Conservation (phyloP, 2,113 vertebrate species). For the Peromyscus polionotus region DNA sequence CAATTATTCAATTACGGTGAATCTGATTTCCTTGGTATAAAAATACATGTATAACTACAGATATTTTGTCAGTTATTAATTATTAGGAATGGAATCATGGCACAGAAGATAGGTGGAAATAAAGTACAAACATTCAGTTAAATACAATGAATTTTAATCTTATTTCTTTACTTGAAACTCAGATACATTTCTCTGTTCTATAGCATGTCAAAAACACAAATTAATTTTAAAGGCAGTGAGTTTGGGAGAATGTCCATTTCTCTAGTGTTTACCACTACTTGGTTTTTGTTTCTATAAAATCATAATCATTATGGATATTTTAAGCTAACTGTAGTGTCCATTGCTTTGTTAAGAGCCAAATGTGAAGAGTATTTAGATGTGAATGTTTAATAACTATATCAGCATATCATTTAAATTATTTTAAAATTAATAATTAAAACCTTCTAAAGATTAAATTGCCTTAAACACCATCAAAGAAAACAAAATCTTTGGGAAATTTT, state of each 20-base stretch:
- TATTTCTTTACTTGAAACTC: constrained; percentile 9
- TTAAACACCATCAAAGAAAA: constrained; percentile 7
- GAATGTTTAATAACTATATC: background rate
- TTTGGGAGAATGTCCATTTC: background rate
- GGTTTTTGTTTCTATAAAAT: background rate
- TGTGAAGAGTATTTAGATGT: background rate
- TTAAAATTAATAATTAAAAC: background rate
- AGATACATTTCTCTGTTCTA: background rate
- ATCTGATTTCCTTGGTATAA: constrained; percentile 37
- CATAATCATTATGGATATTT: background rate
- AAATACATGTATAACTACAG: background rate
- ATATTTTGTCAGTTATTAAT: background rate
- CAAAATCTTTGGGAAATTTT: background rate
- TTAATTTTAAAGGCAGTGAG: background rate
- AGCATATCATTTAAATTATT: background rate
- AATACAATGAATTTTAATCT: constrained; percentile 2
- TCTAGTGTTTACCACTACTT: background rate
- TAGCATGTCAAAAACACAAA: background rate
- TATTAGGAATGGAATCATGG: constrained; percentile 5
- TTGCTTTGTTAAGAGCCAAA: background rate
- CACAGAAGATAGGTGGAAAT: background rate
- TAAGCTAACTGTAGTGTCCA: background rate
- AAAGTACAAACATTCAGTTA: background rate
- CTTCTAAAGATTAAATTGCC: constrained; percentile 5
- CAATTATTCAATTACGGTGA: background rate